Evolutionary conservation across 2,888 invertebrate genomes (phyloP).

Genomic region (Dicyrtomina minuta): DNA sequence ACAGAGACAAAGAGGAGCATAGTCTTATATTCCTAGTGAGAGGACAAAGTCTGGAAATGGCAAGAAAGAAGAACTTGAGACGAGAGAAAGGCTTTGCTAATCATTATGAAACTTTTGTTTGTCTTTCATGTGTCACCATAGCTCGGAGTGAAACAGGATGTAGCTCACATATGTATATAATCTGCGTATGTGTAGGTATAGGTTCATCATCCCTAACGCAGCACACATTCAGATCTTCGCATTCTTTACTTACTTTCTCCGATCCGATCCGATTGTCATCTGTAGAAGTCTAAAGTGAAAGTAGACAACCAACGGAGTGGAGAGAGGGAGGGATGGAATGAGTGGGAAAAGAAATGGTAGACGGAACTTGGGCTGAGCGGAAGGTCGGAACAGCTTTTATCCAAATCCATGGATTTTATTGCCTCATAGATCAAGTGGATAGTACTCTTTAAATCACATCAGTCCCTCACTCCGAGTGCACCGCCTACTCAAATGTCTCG

Average conservation of each 20-base stretch:
- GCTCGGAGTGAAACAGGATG: neutral
- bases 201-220: too few relatives aligned
- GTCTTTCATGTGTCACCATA: constrained; percentile 14
- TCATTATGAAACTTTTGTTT: constrained; percentile 25
- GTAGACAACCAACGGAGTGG: neutral
- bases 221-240: too few relatives aligned
- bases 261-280: too few relatives aligned
- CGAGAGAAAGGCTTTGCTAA: neutral
- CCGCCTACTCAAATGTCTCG: too few relatives aligned
- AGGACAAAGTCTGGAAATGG: neutral
- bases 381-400: neutral
- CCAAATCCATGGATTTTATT: constrained; percentile 9
- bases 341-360: neutral
- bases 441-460: constrained; percentile 19
- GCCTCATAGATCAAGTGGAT: constrained; percentile 9
- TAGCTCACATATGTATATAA: neutral
- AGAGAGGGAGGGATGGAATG: neutral
- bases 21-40: too few relatives aligned
- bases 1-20: too few relatives aligned
- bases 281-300: too few relatives aligned
- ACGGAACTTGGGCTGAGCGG: neutral
- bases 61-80: neutral
- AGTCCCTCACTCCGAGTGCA: neutral
- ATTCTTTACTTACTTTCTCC: too few relatives aligned
- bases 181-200: neutral